Base-by-base conservation (phyloP, 1,140 invertebrate genomes). In the Leptinotarsa lineolata region DNA sequence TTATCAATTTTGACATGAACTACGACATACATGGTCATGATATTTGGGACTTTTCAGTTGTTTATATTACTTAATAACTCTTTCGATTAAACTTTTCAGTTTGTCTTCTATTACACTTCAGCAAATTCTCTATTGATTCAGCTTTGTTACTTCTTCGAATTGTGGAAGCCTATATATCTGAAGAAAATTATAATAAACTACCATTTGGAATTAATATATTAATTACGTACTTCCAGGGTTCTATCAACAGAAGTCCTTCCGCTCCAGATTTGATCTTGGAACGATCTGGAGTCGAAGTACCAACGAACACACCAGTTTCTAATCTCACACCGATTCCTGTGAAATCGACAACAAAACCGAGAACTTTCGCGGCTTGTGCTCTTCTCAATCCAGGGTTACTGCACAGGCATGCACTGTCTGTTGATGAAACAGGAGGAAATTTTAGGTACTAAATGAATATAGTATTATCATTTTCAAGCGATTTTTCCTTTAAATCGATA, bases 331-430 rank as follows among this genome's bases (percentile, higher is more conserved):
- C 67, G 18, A 20, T 68, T 46, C 44, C 44, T 11, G 16, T 21
- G 21, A 64, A 63, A 45, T 45, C 69, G 11, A 71, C 45, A 54
- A 64, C 54, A 21, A 68, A 64, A 6, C 74, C 79, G 44, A 74
- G 73, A 70, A 81, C 79, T 6, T 80, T 83, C 48, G 82, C 86
- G 0, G 86, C 86, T 1, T 89, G 88, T 72, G 84, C 88, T 0
- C 79, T 89, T 1, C 80, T 90, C 1, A 89, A 88, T 81, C 88
- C 89, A 0, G 85, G 88, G 72, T 76, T 89, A 44, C 76, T 89
- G 3, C 87, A 89, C 70, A 84, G 89, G 72, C 89, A 91, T 71
- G 89, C 90, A 5, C 76, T 91, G 2, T 90, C 89, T 3, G 88
- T 91, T 12, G 90, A 91, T 75, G 87, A 88, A 78, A 81, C 82